Evolutionary conservation across 2,888 invertebrate genomes (phyloP), one percentile per base, ranked within the genome.

Genomic region (Lycia hirtaria): DNA sequence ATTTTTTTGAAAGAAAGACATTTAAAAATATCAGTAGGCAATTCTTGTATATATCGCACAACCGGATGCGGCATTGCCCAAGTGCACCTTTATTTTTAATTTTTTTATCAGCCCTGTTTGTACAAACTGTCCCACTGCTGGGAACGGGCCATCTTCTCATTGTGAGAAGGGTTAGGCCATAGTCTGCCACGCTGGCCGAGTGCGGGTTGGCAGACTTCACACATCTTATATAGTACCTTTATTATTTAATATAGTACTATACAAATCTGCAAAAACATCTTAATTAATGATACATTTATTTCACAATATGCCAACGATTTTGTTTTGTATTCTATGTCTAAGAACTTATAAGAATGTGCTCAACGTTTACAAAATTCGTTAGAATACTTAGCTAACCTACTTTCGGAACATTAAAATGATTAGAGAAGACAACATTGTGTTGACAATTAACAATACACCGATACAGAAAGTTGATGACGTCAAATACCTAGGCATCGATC

Each of bases 281-380:
- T n/a, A n/a, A n/a, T n/a, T n/a, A n/a, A n/a, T 4, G 60, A 33
- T 0, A 67, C 66, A 2, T 5, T 7, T 2, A 40, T 64, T 1
- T 55, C 54, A 0, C 68, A 71, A 28, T 71, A 69, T 20, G 71
- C 69, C 0, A 68, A 72, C 44, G 71, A 72, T 35, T 72, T 57
- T 24, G 67, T 69, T 12, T 12, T 71, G 4, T 72, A 68, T 24
- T n/a, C 9, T 12, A 12, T 14, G 2, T 14, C 12, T 32, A 32
- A 32, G 14, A 14, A n/a, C 14, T 14, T 32, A n/a, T 4, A 4
- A 14, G 32, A 26, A 26, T 6, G 26, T 9, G 26, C 9, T 5
- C 26, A 26, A 7, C 6, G 9, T 9, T 26, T 26, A 26, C 9
- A 26, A 5, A 9, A 6, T 7, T 9, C 2, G 6, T 26, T 26